These are phyloP conservation scores for Melieria crassipennis DNA, from an alignment of 2,888 invertebrate genomes.

Conservation along the genomic window DNA sequence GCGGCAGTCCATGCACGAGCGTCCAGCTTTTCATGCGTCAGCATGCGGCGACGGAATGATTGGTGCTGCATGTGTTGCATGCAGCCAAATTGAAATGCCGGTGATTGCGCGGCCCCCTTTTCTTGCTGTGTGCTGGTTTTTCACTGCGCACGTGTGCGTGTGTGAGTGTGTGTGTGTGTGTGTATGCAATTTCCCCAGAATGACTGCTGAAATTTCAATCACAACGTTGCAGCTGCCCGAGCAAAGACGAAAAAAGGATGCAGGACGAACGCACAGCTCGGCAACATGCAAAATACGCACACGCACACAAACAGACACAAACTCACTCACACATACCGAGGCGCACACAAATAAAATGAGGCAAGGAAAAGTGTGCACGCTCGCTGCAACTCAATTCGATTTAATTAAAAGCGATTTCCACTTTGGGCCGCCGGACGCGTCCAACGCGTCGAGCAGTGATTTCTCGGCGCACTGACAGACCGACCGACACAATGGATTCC, in stretches of 20 bases:
- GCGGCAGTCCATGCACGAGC: background rate
- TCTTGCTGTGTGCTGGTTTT: constrained; percentile 2
- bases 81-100: too few relatives aligned
- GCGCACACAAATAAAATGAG: background rate
- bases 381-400: constrained; percentile 46
- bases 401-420: constrained; percentile 49
- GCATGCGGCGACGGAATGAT: background rate
- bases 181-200: constrained; percentile 9
- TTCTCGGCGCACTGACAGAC: constrained; percentile 4
- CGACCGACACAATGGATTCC: too few relatives aligned
- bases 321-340: background rate
- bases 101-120: too few relatives aligned
- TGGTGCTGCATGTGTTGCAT: background rate
- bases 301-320: constrained; percentile 15
- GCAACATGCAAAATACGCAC: constrained; percentile 13
- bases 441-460: constrained; percentile 16
- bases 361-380: constrained; percentile 21
- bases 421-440: constrained; percentile 35
- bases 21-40: background rate
- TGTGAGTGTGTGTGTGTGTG: background rate
- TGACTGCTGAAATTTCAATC: too few relatives aligned
- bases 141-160: background rate
- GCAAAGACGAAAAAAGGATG: constrained; percentile 22
- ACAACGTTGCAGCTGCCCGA: constrained; percentile 9
- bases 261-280: background rate